phyloP scores from a whole-genome alignment of 2,888 invertebrate genomes.

The Diarsia mendica region DNA sequence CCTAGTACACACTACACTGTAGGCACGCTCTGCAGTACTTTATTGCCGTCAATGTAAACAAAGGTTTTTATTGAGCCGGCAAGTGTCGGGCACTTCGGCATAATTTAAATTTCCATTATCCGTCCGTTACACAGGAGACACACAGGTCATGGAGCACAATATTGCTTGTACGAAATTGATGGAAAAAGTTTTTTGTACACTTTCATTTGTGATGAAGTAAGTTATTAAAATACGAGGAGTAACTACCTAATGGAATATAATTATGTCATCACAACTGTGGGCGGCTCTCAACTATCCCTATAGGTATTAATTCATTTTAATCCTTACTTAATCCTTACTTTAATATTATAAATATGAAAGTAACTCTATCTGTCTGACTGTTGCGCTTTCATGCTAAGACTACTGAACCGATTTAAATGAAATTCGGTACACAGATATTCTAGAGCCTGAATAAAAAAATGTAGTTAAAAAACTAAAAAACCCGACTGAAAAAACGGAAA shows the following conservation, averaged over 20 bases:
- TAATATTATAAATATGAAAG: no score
- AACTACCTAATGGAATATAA: neutral
- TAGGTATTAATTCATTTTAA: no score
- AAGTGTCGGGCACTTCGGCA: slow-evolving; percentile 42
- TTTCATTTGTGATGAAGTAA: neutral
- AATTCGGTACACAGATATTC: no score
- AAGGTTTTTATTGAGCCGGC: slow-evolving; percentile 41
- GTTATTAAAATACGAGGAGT: no score
- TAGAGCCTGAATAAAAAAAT: no score
- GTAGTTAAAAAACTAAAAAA: no score
- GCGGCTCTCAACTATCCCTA: neutral
- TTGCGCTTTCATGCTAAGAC: no score
- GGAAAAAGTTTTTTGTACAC: neutral
- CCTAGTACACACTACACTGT: neutral
- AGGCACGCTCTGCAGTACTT: slow-evolving; percentile 13
- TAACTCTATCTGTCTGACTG: no score
- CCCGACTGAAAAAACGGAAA: no score
- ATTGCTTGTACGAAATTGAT: slow-evolving; percentile 23
- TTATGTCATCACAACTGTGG: neutral
- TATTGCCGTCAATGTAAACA: slow-evolving; percentile 49
- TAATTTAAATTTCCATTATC: slow-evolving; percentile 47
- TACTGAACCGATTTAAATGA: no score
- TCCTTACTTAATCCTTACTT: no score
- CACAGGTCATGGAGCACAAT: slow-evolving; percentile 30
- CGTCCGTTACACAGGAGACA: slow-evolving; percentile 31